Base-by-base conservation (phyloP, 2,888 invertebrate species). In the Rugalucina vietnamica region DNA sequence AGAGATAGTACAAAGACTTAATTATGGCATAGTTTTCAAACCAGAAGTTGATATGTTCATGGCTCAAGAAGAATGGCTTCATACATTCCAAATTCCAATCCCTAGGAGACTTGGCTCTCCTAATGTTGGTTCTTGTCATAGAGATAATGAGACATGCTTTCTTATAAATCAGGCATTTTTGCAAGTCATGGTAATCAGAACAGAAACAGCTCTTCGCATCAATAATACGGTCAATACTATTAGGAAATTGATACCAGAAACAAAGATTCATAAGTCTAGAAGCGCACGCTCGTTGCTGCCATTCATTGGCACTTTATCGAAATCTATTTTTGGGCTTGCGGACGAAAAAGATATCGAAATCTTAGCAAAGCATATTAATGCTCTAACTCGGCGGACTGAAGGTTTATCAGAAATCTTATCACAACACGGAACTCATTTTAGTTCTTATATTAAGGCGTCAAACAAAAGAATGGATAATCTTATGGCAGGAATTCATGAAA, bases 61-160 rank as follows among this genome's bases (percentile, higher is more conserved):
- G 18, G 82, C 71, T 21, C 65, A 39, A 32, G 86, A 86, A 18
- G 43, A 24, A n/a, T 86, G 86, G 86, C 65, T 36, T 14, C 86
- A 84, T 49, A 54, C 70, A 8, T 78, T 78, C 54, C 27, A 70
- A 72, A 70, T 84, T 8, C 14, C 43, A 14, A 12, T 86, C 1
- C 86, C 86, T 27, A 43, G 54, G 12, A 27, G 36, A 43, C 0
- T 71, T 27, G n/a, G 24, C 10, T 21, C 60, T 18, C 54, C 79
- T 12, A 34, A 14, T 32, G 32, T 75, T 24, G n/a, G 60, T 18
- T 8, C 70, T 21, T 83, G 83, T 72, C 0, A 21, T 36, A 50
- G 36, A 27, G 32, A 73, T 0, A 79, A 70, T 24, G 0, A 12
- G 1, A 49, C 83, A n/a, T 83, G 79, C 65, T 29, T 34, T 39